Evolutionary conservation across 2,113 vertebrate genomes (phyloP), one percentile per base, ranked within the genome.

Genomic region (Myocastor coypus): DNA sequence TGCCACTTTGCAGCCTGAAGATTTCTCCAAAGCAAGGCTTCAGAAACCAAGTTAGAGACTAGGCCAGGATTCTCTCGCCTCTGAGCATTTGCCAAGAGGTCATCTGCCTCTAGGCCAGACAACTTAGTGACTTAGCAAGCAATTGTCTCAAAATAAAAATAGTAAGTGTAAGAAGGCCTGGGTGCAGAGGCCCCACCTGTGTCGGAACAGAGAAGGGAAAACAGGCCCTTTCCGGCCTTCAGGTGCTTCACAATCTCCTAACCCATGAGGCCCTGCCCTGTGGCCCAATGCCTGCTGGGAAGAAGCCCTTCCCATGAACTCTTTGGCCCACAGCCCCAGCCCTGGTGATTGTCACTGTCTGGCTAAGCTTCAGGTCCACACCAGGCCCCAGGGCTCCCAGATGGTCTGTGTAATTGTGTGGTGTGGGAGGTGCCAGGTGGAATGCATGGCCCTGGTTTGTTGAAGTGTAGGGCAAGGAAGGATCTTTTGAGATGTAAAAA

Each of bases 401-500:
- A 42, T 68, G 81, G 91, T 66, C 73, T 42, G 3, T 46, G 37
- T 68, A 17, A 24, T 55, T 55, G 12, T 32, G 5, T 5, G 16
- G 10, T 22, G n/a, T 68, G 83, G 37, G 66, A 55, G 52, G 69
- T 66, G 20, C 81, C 28, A 20, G 28, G 13, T 57, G 37, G 64
- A 34, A 32, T 30, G 32, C n/a, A 13, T 19, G 57, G 75, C 46
- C 16, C 16, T 30, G 57, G 85, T 59, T 57, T 26, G 32, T 63
- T 91, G 69, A 89, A 17, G 37, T 59, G 17, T 26, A 37, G 46
- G 28, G 55, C 80, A 66, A 84, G 84, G 66, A 83, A 87, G 59
- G 42, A 80, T 68, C 69, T 91, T 95, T 81, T 89, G 84, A 96
- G 95, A 83, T 69, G 75, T 75, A 40, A 83, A n/a, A 85, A n/a